Evolutionary conservation across 1,140 invertebrate genomes (phyloP), one percentile per base, ranked within the genome.

Genomic region (Brachionus manjavacas): DNA sequence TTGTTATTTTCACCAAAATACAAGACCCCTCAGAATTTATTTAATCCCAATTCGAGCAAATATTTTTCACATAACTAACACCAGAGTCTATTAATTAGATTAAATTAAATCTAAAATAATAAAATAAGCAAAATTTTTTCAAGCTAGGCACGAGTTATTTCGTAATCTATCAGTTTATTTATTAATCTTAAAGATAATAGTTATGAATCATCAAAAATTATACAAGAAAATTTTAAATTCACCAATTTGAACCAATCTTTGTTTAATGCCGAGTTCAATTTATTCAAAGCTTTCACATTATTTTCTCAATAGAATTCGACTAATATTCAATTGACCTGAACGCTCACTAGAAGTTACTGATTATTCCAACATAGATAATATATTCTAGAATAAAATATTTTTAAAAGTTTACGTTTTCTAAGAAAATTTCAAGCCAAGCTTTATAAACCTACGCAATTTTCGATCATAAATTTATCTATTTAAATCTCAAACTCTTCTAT

Each of bases 391-490:
- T 2, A 60, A 20, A 55, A 16, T 9, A 8, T 72, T 41, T 72
- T 72, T 16, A 41, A 72, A 72, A 20, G 68, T 72, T 72, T 72
- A 72, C 35, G 68, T 16, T 41, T 41, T 41, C 31, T 41, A 16
- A 72, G 14, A 68, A 35, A 68, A 68, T 28, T 68, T 74, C 70
- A 74, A 74, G 70, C 70, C 70, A 74, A 74, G 70, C 70, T 74
- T 74, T 25, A 60, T 60, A 60, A 60, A 76, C 72, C 72, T 76
- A 76, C 72, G 72, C 72, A 76, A 49, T 76, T 49, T 25, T 41
- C 46, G 8, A 25, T 49, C 41, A 49, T 49, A 76, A 49, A 46
- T 20, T 35, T 49, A 25, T 76, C 72, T 76, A 76, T 76, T 76
- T 49, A 49, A 76, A 76, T 76, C 20, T 49, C 3, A 28, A 49